phyloP scores from a whole-genome alignment of 2,113 vertebrate genomes.

The Perca flavescens region DNA sequence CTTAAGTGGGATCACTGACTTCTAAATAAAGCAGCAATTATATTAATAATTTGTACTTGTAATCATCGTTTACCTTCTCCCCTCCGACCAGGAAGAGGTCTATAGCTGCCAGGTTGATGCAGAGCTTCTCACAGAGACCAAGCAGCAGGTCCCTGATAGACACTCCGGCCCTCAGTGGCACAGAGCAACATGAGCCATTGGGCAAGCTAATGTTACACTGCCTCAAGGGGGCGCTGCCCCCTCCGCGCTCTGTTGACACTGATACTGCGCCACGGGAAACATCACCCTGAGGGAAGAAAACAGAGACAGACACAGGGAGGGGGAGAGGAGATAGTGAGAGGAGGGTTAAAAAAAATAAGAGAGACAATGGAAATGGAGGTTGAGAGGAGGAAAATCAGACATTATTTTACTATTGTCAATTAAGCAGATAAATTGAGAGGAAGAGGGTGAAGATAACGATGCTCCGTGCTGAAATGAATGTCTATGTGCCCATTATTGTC shows the following conservation, averaged over 20 bases:
- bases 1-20: slow-evolving; percentile 12
- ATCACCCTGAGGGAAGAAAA: slow-evolving; percentile 82
- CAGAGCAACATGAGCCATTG: slow-evolving; percentile 89
- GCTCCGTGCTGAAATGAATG: neutral
- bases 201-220: slow-evolving; percentile 93
- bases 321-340: neutral
- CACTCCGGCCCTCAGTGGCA: slow-evolving; percentile 88
- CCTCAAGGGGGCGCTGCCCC: slow-evolving; percentile 79
- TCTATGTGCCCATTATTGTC: neutral
- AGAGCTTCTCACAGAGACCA: slow-evolving; percentile 93
- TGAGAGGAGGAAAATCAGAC: neutral
- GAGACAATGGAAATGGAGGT: neutral
- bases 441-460: neutral
- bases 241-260: slow-evolving; percentile 81
- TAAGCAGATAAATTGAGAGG: neutral
- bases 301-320: neutral
- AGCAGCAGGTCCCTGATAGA: slow-evolving; percentile 93
- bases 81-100: slow-evolving; percentile 96
- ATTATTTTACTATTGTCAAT: neutral
- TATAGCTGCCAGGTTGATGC: slow-evolving; percentile 94
- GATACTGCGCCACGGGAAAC: slow-evolving; percentile 81
- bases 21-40: neutral
- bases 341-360: neutral
- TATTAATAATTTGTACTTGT: too few relatives aligned
- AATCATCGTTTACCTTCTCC: slow-evolving; percentile 89